Conservation (phyloP, 2,888 invertebrate genomes). For the Drosophila sordidapex region DNA sequence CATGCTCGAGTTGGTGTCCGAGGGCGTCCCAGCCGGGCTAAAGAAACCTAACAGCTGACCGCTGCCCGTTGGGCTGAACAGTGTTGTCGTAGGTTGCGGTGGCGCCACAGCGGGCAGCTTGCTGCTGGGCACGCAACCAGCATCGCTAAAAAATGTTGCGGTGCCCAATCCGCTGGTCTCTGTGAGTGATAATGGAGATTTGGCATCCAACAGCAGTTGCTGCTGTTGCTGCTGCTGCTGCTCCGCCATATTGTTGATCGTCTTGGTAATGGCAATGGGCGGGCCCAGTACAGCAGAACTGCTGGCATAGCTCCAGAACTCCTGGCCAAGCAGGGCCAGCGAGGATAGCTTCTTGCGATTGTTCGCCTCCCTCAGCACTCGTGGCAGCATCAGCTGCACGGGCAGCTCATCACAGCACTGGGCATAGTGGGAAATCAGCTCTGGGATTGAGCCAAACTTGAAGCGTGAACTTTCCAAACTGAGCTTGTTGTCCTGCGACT, state of each 20-base stretch:
- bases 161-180: slow-evolving; percentile 85
- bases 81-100: slow-evolving; percentile 22
- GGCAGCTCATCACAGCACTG: slow-evolving; percentile 97
- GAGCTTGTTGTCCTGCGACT: slow-evolving; percentile 91
- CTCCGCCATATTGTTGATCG: slow-evolving; percentile 8
- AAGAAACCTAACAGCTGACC: slow-evolving; percentile 78
- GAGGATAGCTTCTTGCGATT: slow-evolving; percentile 96
- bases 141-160: slow-evolving; percentile 83
- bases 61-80: slow-evolving; percentile 82
- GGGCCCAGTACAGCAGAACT: slow-evolving; percentile 74
- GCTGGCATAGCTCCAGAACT: slow-evolving; percentile 91
- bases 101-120: slow-evolving; percentile 48
- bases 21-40: slow-evolving; percentile 86
- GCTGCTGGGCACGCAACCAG: slow-evolving; percentile 3
- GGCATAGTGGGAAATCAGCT: slow-evolving; percentile 96
- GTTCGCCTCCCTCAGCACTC: slow-evolving; percentile 93
- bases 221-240: slow-evolving; percentile 56
- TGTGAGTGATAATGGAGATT: slow-evolving; percentile 84
- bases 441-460: slow-evolving; percentile 96
- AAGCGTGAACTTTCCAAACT: slow-evolving; percentile 97
- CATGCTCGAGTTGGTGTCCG: slow-evolving; percentile 90
- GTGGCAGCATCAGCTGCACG: slow-evolving; percentile 94
- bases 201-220: slow-evolving; percentile 79
- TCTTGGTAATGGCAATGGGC: slow-evolving; percentile 26
- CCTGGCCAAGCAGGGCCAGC: slow-evolving; percentile 94